Evolutionary conservation across 1,140 invertebrate genomes (phyloP).

Genomic region (Ips typographus): DNA sequence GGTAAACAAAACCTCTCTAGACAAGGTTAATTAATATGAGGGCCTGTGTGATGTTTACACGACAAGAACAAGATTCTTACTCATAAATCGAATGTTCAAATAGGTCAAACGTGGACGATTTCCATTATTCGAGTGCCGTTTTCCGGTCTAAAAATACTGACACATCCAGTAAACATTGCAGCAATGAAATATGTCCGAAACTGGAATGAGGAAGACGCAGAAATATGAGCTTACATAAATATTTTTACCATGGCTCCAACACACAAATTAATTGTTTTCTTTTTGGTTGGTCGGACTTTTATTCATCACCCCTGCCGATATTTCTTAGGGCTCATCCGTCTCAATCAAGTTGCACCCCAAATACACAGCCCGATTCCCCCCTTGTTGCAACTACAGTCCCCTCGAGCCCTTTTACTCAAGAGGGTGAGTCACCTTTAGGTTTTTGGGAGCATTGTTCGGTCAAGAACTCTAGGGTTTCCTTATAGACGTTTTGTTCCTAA

Average conservation of each 20-base stretch:
- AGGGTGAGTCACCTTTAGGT: constrained; percentile 20
- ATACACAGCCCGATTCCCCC: background rate
- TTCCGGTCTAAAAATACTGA: background rate
- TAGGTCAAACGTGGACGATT: background rate
- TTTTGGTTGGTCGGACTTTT: constrained; percentile 12
- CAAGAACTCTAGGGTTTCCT: background rate
- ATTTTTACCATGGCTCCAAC: background rate
- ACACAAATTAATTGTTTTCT: background rate
- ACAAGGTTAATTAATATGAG: background rate
- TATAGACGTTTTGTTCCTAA: background rate
- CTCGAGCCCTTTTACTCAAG: constrained; percentile 2
- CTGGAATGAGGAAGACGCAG: background rate
- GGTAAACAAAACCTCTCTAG: background rate
- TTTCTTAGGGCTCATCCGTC: constrained; percentile 21
- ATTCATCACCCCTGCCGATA: constrained; percentile 23
- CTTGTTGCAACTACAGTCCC: constrained; percentile 13
- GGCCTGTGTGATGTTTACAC: too few species aligned
- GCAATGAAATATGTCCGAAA: background rate
- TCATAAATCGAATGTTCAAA: background rate
- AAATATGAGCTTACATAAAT: background rate
- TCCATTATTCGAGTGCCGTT: background rate
- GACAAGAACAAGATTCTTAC: background rate
- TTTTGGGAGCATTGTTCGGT: background rate
- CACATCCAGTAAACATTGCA: background rate
- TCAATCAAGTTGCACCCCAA: constrained; percentile 28